Percentiles rank a stretch among this genome's conserved stretches.
Evolutionary conservation across 37 sponge, comb jelly and placozoan species (phyloP).

Genomic region (Axinella damicornis): DNA sequence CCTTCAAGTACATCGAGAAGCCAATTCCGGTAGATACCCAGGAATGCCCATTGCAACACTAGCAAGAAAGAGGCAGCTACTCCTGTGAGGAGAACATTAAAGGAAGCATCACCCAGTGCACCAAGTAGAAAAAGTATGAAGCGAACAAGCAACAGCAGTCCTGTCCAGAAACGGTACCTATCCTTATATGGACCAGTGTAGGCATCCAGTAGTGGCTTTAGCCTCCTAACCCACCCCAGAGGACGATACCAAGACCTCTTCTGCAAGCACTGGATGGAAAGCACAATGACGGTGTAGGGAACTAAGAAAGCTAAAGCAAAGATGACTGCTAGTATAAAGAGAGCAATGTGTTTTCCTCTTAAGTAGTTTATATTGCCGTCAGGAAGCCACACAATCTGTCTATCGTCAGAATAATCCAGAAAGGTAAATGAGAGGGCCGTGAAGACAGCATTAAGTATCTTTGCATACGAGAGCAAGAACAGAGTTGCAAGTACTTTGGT

Average conservation of each 20-base stretch:
- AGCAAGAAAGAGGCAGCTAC: neutral
- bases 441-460: constrained; percentile 16
- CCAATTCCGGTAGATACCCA: too few species aligned
- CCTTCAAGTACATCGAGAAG: too few species aligned
- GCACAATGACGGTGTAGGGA: constrained; percentile 13
- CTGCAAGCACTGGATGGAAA: constrained; percentile 21
- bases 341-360: neutral
- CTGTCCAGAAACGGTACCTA: neutral
- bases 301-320: neutral
- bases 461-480: constrained; percentile 27
- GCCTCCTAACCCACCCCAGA: too few species aligned
- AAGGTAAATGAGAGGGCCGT: constrained; percentile 20
- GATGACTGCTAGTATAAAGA: neutral
- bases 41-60: too few species aligned
- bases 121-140: neutral
- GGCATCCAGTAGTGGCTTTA: constrained; percentile 10
- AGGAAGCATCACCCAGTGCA: neutral
- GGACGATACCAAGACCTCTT: too few species aligned
- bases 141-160: constrained; percentile 1
- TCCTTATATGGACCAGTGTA: neutral
- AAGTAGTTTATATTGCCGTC: constrained; percentile 22
- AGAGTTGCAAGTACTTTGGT: constrained; percentile 43
- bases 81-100: neutral
- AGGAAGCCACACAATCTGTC: constrained; percentile 3
- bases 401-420: constrained; percentile 1